Conservation (phyloP, 2,113 vertebrate genomes). For the Triplophysa tibetana region DNA sequence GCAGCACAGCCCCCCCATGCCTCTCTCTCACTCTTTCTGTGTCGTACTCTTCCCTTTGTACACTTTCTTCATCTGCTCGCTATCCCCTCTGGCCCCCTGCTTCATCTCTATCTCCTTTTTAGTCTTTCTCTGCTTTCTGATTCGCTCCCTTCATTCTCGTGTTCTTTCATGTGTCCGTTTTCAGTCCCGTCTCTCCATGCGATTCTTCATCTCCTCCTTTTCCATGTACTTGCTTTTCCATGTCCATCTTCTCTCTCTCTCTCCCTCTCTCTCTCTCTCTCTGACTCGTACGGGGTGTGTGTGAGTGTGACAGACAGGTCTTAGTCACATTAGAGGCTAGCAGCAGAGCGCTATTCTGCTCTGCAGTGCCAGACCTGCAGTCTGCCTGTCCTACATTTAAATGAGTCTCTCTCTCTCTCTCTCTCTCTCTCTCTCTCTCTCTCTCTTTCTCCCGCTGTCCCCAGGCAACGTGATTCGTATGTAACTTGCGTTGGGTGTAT, state of each 20-base stretch:
- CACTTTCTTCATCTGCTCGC: slow-evolving; percentile 17
- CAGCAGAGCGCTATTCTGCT: slow-evolving; percentile 13
- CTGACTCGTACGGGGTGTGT: slow-evolving; percentile 24
- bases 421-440: background rate
- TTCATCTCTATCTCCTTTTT: background rate
- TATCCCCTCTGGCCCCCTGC: background rate
- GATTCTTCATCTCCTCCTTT: background rate
- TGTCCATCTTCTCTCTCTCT: slow-evolving; percentile 46
- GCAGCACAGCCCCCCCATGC: slow-evolving; percentile 19
- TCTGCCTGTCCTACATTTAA: slow-evolving; percentile 59
- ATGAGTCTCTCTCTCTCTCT: background rate
- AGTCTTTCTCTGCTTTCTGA: background rate
- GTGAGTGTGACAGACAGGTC: slow-evolving; percentile 43
- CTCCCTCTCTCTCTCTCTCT: slow-evolving; percentile 49
- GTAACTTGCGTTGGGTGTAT: background rate
- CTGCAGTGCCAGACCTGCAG: slow-evolving; percentile 32
- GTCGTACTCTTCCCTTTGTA: background rate
- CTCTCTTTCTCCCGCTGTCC: background rate
- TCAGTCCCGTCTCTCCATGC: background rate
- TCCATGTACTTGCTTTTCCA: background rate
- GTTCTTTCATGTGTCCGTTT: background rate
- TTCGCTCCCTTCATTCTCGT: background rate
- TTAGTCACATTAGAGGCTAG: slow-evolving; percentile 44
- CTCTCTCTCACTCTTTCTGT: slow-evolving; percentile 21
- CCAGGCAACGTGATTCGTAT: slow-evolving; percentile 9